These are phyloP conservation scores for Brachyptera putata DNA, from an alignment of 2,888 invertebrate genomes.

Conservation along the genomic window DNA sequence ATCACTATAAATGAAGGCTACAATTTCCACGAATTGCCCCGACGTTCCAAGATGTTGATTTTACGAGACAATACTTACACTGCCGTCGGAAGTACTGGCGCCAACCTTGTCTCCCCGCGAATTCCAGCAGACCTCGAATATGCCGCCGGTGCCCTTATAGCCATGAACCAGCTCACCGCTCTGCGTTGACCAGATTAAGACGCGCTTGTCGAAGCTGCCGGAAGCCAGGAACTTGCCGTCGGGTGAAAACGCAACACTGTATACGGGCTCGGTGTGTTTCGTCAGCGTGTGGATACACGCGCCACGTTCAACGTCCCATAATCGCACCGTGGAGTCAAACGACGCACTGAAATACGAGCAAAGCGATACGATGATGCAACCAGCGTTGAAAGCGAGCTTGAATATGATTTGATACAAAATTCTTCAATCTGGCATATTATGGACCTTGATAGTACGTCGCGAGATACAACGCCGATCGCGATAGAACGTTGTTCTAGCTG, in stretches of 20 bases:
- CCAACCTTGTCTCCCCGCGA: slow-evolving; percentile 97
- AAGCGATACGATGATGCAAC: too few species aligned
- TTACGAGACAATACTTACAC: slow-evolving; percentile 70
- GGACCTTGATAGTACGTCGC: too few species aligned
- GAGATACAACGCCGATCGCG: too few species aligned
- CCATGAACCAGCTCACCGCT: slow-evolving; percentile 93
- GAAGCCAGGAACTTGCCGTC: slow-evolving; percentile 97
- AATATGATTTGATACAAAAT: too few species aligned
- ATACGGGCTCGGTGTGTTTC: slow-evolving; percentile 96
- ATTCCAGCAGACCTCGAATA: slow-evolving; percentile 99
- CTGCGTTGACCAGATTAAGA: slow-evolving; percentile 98
- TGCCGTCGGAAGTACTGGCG: slow-evolving; percentile 97
- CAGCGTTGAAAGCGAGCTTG: too few species aligned
- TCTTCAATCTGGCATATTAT: too few species aligned
- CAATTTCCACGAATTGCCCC: too few species aligned
- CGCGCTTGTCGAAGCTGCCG: slow-evolving; percentile 98
- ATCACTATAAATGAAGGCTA: too few species aligned
- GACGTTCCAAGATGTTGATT: too few species aligned
- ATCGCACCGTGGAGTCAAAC: slow-evolving; percentile 95
- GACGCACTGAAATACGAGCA: slow-evolving; percentile 82
- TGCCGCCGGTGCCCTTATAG: slow-evolving; percentile 97
- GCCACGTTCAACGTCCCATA: slow-evolving; percentile 96
- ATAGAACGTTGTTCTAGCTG: too few species aligned
- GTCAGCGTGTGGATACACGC: slow-evolving; percentile 92
- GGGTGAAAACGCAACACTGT: slow-evolving; percentile 96